Base-by-base conservation (phyloP, 2,888 invertebrate species). In the Eupeodes latifasciatus region DNA sequence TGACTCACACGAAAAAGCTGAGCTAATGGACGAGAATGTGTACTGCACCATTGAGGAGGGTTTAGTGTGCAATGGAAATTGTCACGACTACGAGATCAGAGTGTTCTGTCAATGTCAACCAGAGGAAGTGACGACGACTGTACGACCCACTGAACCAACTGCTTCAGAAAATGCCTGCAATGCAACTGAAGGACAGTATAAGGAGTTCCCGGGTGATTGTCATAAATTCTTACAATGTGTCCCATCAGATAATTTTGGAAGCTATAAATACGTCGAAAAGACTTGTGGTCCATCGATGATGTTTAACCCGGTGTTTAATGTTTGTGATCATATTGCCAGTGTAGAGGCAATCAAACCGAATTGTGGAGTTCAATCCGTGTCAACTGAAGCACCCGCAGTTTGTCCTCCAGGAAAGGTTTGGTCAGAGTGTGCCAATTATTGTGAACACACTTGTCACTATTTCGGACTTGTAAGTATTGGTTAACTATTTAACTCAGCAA, bases 81-180 rank as follows among this genome's bases (percentile, higher is more conserved):
- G 98, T 90, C 95, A 96, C 2, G 98, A 98, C 94, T 98, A 98
- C 91, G 98, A 98, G 93, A 96, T 98, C 69, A 95, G 96, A 47
- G 96, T 97, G 2, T 94, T 95, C 57, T 98, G 98, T 91, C 93
- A 94, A 77, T 97, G 96, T 91, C 76, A 79, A 9, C 57, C 71
- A 2, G 89, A 89, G 14, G 76, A 71, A 14, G 47, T 84, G 0
- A 85, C 90, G 0, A 85, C 90, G 0, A 89, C 90, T 1, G 81
- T 88, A 2, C 84, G 89, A n/a, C 91, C 91, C 0, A 91, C 90
- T 0, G 91, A 92, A 44, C 89, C 91, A 47, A 92, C 92, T 4
- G 91, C 91, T 79, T 91, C 90, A 6, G 92, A 92, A 4, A 79
- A 89, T 5, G 40, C 80, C 0, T 92, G 92, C 59, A 91, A 92